Percentiles rank a stretch among this genome's conserved stretches.
Conservation (phyloP, 2,113 vertebrate species). For the pig (Sus scrofa) region T2T-Sscrofa CM000812.6:179650001-179650500, state of each 20-base stretch:
- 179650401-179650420: neutral
- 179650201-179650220: constrained; percentile 14
- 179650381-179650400: neutral
- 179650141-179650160: constrained; percentile 17
- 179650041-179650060: constrained; percentile 90
- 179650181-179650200: neutral
- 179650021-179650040: constrained; percentile 84
- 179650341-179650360: neutral
- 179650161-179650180: constrained; percentile 54
- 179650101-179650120: constrained; percentile 54
- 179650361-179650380: neutral
- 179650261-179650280: neutral
- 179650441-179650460: neutral
- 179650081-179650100: constrained; percentile 89
- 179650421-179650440: neutral
- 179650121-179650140: constrained; percentile 25
- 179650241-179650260: neutral
- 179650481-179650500: neutral
- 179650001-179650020: constrained; percentile 63
- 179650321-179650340: neutral
- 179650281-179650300: neutral
- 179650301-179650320: neutral
- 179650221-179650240: constrained; percentile 53
- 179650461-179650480: neutral
- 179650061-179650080: constrained; percentile 87